A percentile compares a stretch with the other conserved stretches of the same genome.
Conservation (phyloP, 2,888 invertebrate genomes). For the Ophonus ardosiacus region DNA sequence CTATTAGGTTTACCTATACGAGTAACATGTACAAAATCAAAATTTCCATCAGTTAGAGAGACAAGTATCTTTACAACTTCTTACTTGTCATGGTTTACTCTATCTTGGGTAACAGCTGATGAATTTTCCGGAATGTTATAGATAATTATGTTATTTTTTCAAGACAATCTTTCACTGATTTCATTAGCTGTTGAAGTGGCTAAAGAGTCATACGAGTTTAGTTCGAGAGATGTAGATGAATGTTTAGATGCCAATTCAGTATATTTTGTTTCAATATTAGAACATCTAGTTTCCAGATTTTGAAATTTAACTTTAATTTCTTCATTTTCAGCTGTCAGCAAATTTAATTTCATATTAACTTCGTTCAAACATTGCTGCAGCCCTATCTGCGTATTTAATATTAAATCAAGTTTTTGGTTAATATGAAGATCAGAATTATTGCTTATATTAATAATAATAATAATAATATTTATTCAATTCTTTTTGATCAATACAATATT, state of each 20-base stretch:
- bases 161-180: background rate
- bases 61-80: background rate
- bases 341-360: background rate
- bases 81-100: background rate
- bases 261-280: background rate
- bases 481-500: no score
- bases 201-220: background rate
- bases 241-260: no score
- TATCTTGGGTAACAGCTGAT: background rate
- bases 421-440: background rate
- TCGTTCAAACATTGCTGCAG: background rate
- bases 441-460: no score
- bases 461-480: no score
- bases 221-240: background rate
- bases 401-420: background rate
- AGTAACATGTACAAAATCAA: background rate
- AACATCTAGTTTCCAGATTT: background rate
- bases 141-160: background rate
- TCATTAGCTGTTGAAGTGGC: background rate
- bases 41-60: background rate
- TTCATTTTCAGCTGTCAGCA: background rate
- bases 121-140: background rate
- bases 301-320: background rate
- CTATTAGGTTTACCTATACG: background rate
- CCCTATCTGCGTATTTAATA: background rate